These are phyloP conservation scores for Ophioderma brevispina DNA, from an alignment of 35 echinoderm and acorn worm species.

Conservation along the genomic window DNA sequence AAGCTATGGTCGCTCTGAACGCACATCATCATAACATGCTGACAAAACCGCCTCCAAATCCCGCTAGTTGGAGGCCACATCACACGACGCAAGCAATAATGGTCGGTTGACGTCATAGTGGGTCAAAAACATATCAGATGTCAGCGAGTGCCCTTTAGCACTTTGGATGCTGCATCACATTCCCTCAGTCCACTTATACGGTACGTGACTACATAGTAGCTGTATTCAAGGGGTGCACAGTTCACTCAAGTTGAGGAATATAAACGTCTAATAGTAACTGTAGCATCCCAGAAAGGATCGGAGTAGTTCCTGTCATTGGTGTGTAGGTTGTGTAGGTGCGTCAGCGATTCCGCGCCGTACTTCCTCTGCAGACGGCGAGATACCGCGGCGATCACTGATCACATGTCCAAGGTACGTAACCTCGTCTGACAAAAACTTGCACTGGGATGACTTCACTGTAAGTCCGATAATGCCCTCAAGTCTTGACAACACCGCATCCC, in stretches of 20 bases:
- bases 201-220: slow-evolving; percentile 40
- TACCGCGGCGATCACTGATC: slow-evolving; percentile 46
- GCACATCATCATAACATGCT: slow-evolving; percentile 50
- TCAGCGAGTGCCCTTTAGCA: slow-evolving; percentile 32
- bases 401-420: slow-evolving; percentile 59
- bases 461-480: not conserved
- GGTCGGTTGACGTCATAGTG: slow-evolving; percentile 70
- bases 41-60: slow-evolving; percentile 60
- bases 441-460: slow-evolving; percentile 20
- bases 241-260: slow-evolving; percentile 26
- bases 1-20: slow-evolving; percentile 49
- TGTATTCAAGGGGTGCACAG: slow-evolving; percentile 38
- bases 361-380: slow-evolving; percentile 49
- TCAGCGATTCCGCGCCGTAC: slow-evolving; percentile 53
- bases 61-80: slow-evolving; percentile 51
- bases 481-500: slow-evolving; percentile 19
- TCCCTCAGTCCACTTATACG: slow-evolving; percentile 56
- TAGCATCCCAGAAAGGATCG: slow-evolving; percentile 59
- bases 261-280: slow-evolving; percentile 59
- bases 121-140: slow-evolving; percentile 20
- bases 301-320: slow-evolving; percentile 61
- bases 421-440: not conserved
- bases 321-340: slow-evolving; percentile 29
- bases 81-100: slow-evolving; percentile 52
- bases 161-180: slow-evolving; percentile 39